A percentile compares a stretch with the other conserved stretches of the same genome.
Evolutionary conservation across 2,888 invertebrate genomes (phyloP).

Genomic region (Oasisia sp.): DNA sequence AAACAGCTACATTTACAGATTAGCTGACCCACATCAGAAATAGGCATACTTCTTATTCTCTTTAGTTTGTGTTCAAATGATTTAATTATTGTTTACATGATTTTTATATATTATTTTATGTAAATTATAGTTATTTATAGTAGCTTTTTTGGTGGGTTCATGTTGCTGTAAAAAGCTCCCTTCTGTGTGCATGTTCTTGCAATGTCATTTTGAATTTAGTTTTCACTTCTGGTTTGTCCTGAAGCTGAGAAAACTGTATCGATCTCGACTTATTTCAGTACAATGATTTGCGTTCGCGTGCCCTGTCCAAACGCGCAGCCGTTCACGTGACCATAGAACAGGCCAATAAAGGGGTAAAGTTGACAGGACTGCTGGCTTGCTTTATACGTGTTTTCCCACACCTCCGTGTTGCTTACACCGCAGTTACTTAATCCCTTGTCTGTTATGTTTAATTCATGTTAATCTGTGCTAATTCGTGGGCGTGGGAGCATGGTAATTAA

Average conservation of each 20-base stretch:
- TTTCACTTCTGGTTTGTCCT: neutral
- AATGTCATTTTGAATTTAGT: neutral
- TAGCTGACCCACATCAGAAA: neutral
- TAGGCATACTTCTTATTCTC: neutral
- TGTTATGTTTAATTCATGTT: conserved; percentile 17
- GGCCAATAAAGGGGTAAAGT: conserved; percentile 7
- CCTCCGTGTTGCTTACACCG: neutral
- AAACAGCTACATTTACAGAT: neutral
- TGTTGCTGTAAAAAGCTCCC: neutral
- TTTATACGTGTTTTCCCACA: neutral
- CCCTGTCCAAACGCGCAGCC: conserved; percentile 1
- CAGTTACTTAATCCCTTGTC: conserved; percentile 1
- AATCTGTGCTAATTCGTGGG: neutral
- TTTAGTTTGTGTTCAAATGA: neutral
- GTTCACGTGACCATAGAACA: neutral
- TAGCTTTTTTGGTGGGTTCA: neutral
- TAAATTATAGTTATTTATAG: neutral
- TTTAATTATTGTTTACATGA: neutral
- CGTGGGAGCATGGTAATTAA: conserved; percentile 1
- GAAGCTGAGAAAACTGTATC: neutral
- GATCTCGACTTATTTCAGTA: conserved; percentile 5
- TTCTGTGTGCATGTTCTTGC: neutral
- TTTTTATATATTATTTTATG: neutral
- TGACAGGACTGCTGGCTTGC: neutral
- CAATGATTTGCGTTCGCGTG: conserved; percentile 13